Evolutionary conservation across 2,113 vertebrate genomes (phyloP).

Genomic region (Sitta europaea): DNA sequence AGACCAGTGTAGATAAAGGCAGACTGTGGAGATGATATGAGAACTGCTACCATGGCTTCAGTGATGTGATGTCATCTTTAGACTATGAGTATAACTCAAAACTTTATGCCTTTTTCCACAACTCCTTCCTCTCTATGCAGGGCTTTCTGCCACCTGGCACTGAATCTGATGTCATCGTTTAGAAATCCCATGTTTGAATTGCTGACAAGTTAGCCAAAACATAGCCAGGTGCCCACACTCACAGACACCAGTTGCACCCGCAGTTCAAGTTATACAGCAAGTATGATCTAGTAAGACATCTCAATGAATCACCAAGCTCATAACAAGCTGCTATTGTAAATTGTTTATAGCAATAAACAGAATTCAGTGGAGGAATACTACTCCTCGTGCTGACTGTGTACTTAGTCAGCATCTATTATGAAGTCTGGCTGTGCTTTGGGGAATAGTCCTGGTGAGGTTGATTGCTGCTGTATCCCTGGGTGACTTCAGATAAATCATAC

Average conservation of each 20-base stretch:
- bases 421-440: slow-evolving; percentile 5
- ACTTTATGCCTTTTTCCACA: neutral
- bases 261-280: neutral
- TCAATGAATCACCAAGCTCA: neutral
- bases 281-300: neutral
- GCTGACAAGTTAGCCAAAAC: neutral
- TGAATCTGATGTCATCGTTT: neutral
- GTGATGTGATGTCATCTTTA: neutral
- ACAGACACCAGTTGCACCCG: accelerated
- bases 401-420: slow-evolving; percentile 31
- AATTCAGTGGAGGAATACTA: neutral
- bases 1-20: neutral
- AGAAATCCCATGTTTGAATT: neutral
- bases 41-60: accelerated
- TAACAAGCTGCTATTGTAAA: slow-evolving; percentile 1
- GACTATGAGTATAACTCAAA: neutral
- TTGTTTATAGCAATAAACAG: neutral
- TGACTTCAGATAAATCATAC: slow-evolving; percentile 42
- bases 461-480: slow-evolving; percentile 5
- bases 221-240: neutral
- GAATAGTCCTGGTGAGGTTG: neutral
- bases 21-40: accelerated
- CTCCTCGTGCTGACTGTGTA: neutral
- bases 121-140: accelerated
- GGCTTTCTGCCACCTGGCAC: neutral